Base-by-base conservation (phyloP, 2,113 vertebrate genomes). In the Peucedramus taeniatus region DNA sequence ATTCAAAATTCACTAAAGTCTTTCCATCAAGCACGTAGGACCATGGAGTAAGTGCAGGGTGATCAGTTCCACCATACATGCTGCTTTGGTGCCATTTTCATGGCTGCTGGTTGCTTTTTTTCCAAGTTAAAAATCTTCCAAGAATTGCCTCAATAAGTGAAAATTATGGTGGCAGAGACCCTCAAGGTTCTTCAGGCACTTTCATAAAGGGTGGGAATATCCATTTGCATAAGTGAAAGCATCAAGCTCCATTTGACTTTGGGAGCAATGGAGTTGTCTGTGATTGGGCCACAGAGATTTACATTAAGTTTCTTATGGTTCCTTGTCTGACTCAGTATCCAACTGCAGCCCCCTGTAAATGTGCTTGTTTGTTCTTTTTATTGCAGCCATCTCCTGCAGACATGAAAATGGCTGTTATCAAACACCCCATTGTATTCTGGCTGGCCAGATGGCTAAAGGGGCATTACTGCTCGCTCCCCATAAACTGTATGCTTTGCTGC, bases 391-490 rank as follows among this genome's bases (percentile, higher is more conserved):
- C 95, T 96, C 84, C 97, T 92, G 90, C 94, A 96, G 96, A 84
- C 91, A 94, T 0, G 12, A 77, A 85, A 93, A 96, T 56, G 77
- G 80, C 81, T 94, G 86, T 86, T 94, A 89, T 96, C 95, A 95
- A 96, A 94, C 85, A 75, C 95, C 86, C 88, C 87, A 78, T 96
- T 95, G 96, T 94, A 89, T 92, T 96, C 91, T 83, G 86, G 86
- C 90, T 86, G 94, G 90, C 96, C 97, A 97, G 97, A 97, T 97
- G 97, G 96, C 96, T 97, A 93, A 96, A 88, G 86, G 97, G 94
- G 90, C 78, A 94, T 97, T 96, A 97, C 50, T 83, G 65, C 78
- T 95, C 86, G 20, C 81, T 97, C 64, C 64, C 76, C 87, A 94
- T 95, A 97, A 97, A 96, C 90, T 78, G 57, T 68, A 39, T 80